These are phyloP conservation scores for Scaptomyza cyrtandrae DNA, from an alignment of 2,888 invertebrate species.

Conservation along the genomic window DNA sequence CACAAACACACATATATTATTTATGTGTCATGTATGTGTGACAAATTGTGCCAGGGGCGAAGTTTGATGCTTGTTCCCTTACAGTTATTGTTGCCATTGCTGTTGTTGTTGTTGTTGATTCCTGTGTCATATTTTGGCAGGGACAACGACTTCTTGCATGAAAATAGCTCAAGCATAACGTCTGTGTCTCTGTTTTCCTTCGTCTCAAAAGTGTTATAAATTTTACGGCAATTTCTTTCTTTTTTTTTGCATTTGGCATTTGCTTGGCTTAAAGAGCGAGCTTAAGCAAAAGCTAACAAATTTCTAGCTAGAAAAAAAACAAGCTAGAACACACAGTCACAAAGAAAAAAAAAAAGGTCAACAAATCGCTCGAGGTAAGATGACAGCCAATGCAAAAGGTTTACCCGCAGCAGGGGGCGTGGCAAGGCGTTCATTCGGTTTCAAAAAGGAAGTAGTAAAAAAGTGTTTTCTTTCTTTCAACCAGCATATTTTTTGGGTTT, in stretches of 20 bases:
- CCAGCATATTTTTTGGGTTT: too few relatives aligned
- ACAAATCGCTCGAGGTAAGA: constrained; percentile 72
- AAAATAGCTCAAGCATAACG: constrained; percentile 38
- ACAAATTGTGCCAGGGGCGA: constrained; percentile 76
- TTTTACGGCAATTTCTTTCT: constrained; percentile 71
- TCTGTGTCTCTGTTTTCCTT: constrained; percentile 21
- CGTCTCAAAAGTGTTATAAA: constrained; percentile 75
- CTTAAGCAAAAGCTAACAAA: constrained; percentile 23
- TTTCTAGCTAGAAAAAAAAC: not conserved
- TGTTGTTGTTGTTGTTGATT: constrained; percentile 4
- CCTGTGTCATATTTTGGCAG: constrained; percentile 32
- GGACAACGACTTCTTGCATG: constrained; percentile 32
- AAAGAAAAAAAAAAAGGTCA: constrained; percentile 50
- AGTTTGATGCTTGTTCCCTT: constrained; percentile 59
- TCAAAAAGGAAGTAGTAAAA: constrained; percentile 69
- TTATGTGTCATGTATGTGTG: constrained; percentile 74
- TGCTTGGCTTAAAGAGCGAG: constrained; percentile 44
- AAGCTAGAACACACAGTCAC: not conserved
- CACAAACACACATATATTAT: constrained; percentile 53
- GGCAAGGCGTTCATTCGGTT: constrained; percentile 38
- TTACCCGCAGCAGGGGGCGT: not conserved
- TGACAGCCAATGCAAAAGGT: constrained; percentile 48
- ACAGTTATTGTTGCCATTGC: constrained; percentile 35
- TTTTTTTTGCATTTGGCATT: constrained; percentile 47
- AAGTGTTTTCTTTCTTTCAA: constrained; percentile 47